phyloP scores from a whole-genome alignment of 2,113 vertebrate species.

The Oxyura jamaicensis region DNA sequence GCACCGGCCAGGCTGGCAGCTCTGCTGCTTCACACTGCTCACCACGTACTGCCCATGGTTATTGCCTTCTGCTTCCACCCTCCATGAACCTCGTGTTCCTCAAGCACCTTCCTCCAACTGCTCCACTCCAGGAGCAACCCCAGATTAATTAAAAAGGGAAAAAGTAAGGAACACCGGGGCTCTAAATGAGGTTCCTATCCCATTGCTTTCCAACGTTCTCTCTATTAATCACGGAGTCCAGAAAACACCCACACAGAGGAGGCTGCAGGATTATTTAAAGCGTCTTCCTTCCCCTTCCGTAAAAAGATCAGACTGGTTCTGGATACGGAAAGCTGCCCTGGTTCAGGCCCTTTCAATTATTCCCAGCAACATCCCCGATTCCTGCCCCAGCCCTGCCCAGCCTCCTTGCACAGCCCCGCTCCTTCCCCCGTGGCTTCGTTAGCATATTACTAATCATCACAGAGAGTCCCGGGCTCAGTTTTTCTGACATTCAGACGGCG shows the following conservation, averaged over 20 bases:
- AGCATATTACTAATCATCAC: neutral
- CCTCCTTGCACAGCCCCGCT: neutral
- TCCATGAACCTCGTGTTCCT: constrained; percentile 52
- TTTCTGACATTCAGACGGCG: neutral
- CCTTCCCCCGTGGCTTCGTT: neutral
- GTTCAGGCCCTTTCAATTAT: neutral
- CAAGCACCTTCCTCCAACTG: constrained; percentile 38
- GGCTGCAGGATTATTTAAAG: constrained; percentile 54
- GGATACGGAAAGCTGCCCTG: neutral
- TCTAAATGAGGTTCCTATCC: constrained; percentile 45
- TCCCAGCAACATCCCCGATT: neutral
- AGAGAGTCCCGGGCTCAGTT: neutral
- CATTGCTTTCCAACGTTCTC: constrained; percentile 18
- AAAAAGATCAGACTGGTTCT: neutral
- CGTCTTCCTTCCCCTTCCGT: constrained; percentile 37
- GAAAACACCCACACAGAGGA: constrained; percentile 59
- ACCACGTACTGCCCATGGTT: neutral
- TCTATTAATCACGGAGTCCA: constrained; percentile 55
- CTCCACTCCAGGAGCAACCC: constrained; percentile 26
- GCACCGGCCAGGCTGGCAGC: neutral
- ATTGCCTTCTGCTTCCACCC: constrained; percentile 48
- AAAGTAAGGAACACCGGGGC: neutral
- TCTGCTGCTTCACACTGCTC: neutral
- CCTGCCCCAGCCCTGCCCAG: neutral
- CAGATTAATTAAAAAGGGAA: constrained; percentile 54